Percentiles rank a stretch among this genome's conserved stretches.
phyloP scores from a whole-genome alignment of 2,113 vertebrate genomes.

The Gymnorhina tibicen region DNA sequence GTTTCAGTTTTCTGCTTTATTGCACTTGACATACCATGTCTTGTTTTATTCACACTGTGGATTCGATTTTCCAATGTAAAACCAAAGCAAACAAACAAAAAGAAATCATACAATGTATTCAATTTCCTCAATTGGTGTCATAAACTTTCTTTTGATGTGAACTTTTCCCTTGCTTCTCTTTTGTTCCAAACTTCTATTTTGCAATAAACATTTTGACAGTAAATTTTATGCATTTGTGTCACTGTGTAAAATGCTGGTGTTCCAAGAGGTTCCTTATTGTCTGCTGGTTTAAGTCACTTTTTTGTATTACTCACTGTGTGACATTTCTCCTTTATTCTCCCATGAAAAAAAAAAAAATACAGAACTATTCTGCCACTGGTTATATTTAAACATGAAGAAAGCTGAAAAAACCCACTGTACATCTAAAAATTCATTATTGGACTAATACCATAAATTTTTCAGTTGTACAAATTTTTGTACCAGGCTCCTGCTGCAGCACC shows the following conservation, averaged over 20 bases:
- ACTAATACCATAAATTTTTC: not conserved
- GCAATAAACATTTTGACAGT: constrained; percentile 87
- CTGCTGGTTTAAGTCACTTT: not conserved
- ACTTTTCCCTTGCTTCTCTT: constrained; percentile 74
- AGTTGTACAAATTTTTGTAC: not conserved
- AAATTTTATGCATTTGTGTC: constrained; percentile 74
- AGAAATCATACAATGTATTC: constrained; percentile 63
- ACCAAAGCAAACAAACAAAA: constrained; percentile 40
- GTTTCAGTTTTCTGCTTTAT: constrained; percentile 52
- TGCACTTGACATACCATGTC: constrained; percentile 58
- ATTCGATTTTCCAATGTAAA: constrained; percentile 70
- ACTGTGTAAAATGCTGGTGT: constrained; percentile 60
- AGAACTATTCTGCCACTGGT: not conserved
- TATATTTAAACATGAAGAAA: not conserved
- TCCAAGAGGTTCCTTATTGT: not conserved
- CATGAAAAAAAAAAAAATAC: not conserved
- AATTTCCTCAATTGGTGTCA: constrained; percentile 68
- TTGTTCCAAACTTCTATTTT: constrained; percentile 80
- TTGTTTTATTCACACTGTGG: constrained; percentile 62
- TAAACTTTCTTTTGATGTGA: constrained; percentile 76
- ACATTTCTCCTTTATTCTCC: not conserved
- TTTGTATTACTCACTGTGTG: not conserved
- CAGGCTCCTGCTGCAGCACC: not conserved
- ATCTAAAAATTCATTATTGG: not conserved
- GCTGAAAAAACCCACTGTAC: not conserved